Evolutionary conservation across 2,888 invertebrate genomes (phyloP), one percentile per base, ranked within the genome.

Genomic region (Periphyllus acericola): DNA sequence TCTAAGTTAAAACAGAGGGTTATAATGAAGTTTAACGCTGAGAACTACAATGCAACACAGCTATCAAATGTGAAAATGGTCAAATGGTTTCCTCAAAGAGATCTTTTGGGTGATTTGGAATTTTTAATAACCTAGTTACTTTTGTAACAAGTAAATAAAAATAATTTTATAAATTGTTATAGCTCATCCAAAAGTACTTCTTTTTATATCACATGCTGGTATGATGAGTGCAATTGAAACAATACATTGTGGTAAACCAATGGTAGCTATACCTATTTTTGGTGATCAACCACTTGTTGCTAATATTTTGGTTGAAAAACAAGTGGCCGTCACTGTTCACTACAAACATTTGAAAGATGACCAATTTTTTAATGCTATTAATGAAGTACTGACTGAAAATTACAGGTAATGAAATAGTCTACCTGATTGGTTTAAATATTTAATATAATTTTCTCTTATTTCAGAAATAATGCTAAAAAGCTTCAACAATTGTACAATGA

Each of bases 61-160:
- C 21, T 68, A 6, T 4, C 52, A 29, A 86, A 86, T 60, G 86
- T 86, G 9, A 86, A 86, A 80, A 11, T 86, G 21, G 79, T 86
- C 55, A 86, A 86, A 79, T 86, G 86, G 86, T 80, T 86, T 21
- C 86, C 86, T 5, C 86, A 86, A 55, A 68, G 86, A 74, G 86
- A 86, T 71, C 79, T 86, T 40, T 55, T 86, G 72, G 86, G 86
- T 86, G 14, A 2, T 21, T n/a, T 29, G 29, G 21, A 34, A 60
- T 55, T 60, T 79, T 17, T 79, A 29, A 1, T 60, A 29, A 60
- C 29, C 17, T 76, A 52, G 11, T n/a, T n/a, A n/a, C n/a, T n/a
- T n/a, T n/a, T n/a, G n/a, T 29, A n/a, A 66, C n/a, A 25, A 19
- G 40, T 32, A 68, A 46, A 9, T 9, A 21, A 32, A 40, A 60